These are phyloP conservation scores for Pachyramphus minor DNA, from an alignment of 2,113 vertebrate genomes.

Conservation along the genomic window DNA sequence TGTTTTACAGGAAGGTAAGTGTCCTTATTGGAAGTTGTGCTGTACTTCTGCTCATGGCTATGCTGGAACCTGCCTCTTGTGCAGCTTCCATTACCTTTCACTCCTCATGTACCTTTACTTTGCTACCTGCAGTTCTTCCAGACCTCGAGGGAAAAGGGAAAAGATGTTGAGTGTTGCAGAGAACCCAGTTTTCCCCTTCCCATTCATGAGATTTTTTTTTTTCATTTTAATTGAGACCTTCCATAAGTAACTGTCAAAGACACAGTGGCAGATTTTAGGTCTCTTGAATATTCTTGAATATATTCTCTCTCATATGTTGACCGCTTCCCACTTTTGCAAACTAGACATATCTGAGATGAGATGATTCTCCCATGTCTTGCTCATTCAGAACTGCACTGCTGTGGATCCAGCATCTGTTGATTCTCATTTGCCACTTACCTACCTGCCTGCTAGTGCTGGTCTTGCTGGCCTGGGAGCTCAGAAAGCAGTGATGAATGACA, in stretches of 20 bases:
- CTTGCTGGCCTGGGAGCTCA: background rate
- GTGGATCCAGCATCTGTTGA: background rate
- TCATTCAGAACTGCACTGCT: background rate
- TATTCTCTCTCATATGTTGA: too few species aligned
- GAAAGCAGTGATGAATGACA: background rate
- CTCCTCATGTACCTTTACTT: background rate
- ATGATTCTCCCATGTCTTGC: background rate
- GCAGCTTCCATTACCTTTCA: background rate
- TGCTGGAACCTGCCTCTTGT: background rate
- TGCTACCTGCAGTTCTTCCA: background rate
- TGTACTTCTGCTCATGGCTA: fast-evolving
- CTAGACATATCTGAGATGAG: background rate
- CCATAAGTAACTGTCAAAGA: background rate
- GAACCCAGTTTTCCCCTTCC: background rate
- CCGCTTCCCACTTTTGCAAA: background rate
- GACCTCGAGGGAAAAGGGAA: background rate
- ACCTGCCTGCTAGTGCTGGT: background rate
- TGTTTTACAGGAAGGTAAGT: conserved; percentile 95
- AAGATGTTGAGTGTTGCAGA: background rate
- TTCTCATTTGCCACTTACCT: background rate
- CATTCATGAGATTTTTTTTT: background rate
- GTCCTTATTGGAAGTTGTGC: fast-evolving
- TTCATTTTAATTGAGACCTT: background rate
- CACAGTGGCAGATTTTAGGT: background rate
- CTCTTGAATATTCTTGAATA: background rate